phyloP scores from a whole-genome alignment of 2,888 invertebrate genomes.

The Cosmopolites sordidus region DNA sequence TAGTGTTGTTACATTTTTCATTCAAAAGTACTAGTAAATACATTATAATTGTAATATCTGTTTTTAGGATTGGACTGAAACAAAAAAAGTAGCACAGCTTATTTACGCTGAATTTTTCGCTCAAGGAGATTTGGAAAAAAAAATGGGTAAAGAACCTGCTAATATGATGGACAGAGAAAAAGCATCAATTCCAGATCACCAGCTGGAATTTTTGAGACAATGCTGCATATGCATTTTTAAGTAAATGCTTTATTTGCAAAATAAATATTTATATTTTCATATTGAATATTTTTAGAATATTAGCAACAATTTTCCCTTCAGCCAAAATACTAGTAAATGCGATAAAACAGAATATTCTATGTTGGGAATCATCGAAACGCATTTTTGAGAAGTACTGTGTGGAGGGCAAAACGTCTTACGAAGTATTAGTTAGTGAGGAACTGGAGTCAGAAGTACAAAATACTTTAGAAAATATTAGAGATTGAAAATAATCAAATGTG shows the following conservation, averaged over 20 bases:
- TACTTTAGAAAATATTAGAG: slow-evolving; percentile 23
- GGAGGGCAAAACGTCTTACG: slow-evolving; percentile 36
- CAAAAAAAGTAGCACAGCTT: slow-evolving; percentile 49
- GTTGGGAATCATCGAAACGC: slow-evolving; percentile 55
- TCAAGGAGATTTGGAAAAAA: slow-evolving; percentile 80
- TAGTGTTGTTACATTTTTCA: neutral
- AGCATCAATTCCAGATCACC: slow-evolving; percentile 76
- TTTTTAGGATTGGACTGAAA: slow-evolving; percentile 51
- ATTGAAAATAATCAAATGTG: neutral
- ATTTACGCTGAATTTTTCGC: slow-evolving; percentile 78
- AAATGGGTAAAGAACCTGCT: slow-evolving; percentile 66
- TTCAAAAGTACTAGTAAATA: too few species aligned
- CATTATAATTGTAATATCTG: too few species aligned
- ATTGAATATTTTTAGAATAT: slow-evolving; percentile 45
- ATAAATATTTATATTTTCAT: neutral
- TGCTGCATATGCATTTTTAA: slow-evolving; percentile 53
- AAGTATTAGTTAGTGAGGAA: slow-evolving; percentile 37
- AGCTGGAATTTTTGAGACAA: slow-evolving; percentile 64
- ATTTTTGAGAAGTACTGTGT: slow-evolving; percentile 41
- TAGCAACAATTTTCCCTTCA: slow-evolving; percentile 54
- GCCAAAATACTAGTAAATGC: slow-evolving; percentile 49
- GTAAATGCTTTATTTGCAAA: slow-evolving; percentile 39
- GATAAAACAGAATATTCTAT: slow-evolving; percentile 54
- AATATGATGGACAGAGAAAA: slow-evolving; percentile 79
- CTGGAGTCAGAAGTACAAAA: slow-evolving; percentile 37